Conservation (phyloP, 2,113 vertebrate genomes). For the Dasypus novemcinctus region DNA sequence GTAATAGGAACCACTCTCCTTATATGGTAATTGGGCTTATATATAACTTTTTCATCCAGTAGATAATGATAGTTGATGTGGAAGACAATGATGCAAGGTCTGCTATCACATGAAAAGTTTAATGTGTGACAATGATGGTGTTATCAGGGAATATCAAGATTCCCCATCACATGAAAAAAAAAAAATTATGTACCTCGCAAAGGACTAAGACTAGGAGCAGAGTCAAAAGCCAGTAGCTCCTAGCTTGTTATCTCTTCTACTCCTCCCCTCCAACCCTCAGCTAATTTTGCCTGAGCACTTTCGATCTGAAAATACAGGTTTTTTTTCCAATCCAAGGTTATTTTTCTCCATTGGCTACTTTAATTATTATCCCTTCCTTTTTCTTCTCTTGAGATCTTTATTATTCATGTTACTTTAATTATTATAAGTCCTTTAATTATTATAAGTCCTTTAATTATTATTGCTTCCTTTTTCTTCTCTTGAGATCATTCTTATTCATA, state of each 20-base stretch:
- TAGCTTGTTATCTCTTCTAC: neutral
- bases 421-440: neutral
- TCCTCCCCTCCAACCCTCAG: neutral
- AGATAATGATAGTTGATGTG: neutral
- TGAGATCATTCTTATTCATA: too few relatives aligned
- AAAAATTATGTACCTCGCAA: neutral
- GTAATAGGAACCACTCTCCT: neutral
- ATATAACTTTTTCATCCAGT: neutral
- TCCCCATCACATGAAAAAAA: neutral
- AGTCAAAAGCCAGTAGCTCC: neutral
- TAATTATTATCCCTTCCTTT: neutral
- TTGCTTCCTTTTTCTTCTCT: too few relatives aligned
- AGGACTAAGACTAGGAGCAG: neutral
- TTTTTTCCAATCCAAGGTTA: neutral
- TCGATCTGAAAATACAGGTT: neutral
- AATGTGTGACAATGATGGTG: neutral
- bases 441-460: neutral
- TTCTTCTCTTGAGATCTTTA: too few relatives aligned
- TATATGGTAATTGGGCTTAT: neutral
- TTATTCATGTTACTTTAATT: neutral
- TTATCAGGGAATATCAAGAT: neutral
- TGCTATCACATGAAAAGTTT: neutral
- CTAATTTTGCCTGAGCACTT: neutral
- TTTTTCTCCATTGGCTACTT: neutral
- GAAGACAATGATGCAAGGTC: neutral